Percentiles rank a stretch among this genome's conserved stretches.
Conservation (phyloP, 2,888 invertebrate species). For the Cheilosia variabilis region DNA sequence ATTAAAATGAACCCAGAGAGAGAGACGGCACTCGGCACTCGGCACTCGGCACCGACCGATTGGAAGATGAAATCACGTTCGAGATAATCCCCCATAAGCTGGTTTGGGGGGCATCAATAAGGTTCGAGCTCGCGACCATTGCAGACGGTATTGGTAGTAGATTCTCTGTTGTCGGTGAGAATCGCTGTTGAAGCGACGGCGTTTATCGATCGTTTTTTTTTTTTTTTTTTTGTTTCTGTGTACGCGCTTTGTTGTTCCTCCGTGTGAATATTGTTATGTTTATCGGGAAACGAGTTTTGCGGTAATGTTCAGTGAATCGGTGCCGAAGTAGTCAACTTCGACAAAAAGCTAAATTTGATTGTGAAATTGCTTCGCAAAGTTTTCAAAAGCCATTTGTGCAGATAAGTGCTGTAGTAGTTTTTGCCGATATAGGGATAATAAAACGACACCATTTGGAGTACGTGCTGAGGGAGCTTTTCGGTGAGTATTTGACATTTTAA, state of each 20-base stretch:
- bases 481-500: neutral
- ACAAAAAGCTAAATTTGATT: conserved; percentile 16
- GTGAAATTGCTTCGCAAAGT: conserved; percentile 3
- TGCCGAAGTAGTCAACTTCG: conserved; percentile 7
- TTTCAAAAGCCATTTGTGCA: neutral
- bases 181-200: conserved; percentile 19
- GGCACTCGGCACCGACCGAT: neutral
- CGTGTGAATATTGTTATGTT: neutral
- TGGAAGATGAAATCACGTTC: conserved; percentile 63
- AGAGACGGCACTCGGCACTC: neutral
- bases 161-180: conserved; percentile 9
- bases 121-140: conserved; percentile 69
- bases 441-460: neutral
- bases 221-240: neutral
- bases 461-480: neutral
- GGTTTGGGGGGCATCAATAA: conserved; percentile 56
- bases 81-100: conserved; percentile 62
- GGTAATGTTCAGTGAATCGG: conserved; percentile 3
- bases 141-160: conserved; percentile 43
- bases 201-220: neutral
- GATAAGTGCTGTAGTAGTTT: neutral
- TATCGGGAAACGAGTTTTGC: conserved; percentile 31
- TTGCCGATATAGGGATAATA: neutral
- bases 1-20: conserved; percentile 8
- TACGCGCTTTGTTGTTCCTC: conserved; percentile 4